phyloP scores from a whole-genome alignment of 2,113 vertebrate genomes.

The Tragulus kanchil region DNA sequence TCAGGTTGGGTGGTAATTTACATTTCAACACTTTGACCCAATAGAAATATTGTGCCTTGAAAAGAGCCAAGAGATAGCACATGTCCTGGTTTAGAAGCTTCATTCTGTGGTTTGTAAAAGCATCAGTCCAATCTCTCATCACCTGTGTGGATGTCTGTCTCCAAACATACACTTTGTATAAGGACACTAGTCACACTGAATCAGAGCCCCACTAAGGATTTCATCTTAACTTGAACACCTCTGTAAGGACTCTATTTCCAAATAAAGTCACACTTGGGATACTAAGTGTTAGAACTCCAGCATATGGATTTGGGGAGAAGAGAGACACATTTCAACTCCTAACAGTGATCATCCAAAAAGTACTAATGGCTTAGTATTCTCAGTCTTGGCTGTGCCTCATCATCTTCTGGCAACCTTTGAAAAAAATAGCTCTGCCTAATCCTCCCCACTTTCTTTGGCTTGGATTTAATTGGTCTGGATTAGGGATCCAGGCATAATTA shows the following conservation, averaged over 20 bases:
- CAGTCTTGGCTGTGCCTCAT: neutral
- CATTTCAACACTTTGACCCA: slow-evolving; percentile 5
- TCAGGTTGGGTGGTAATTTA: neutral
- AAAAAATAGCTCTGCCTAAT: neutral
- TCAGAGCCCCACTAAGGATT: neutral
- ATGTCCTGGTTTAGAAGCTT: neutral
- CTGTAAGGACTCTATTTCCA: neutral
- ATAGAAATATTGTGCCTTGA: neutral
- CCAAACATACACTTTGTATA: neutral
- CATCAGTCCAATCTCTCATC: neutral
- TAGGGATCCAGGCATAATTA: neutral
- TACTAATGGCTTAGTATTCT: neutral
- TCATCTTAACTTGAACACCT: neutral
- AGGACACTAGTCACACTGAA: neutral
- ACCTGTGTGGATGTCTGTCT: neutral
- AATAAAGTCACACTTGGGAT: neutral
- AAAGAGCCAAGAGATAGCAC: neutral
- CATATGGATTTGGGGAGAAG: neutral
- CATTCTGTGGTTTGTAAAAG: neutral
- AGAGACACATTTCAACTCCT: neutral
- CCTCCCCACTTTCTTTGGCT: neutral
- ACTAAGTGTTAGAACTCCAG: neutral
- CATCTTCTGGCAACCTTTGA: neutral
- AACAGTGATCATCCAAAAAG: neutral
- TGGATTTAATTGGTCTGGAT: slow-evolving; percentile 9